Evolutionary conservation across 2,113 vertebrate species (phyloP).

Genomic region (Narcine bancroftii): DNA sequence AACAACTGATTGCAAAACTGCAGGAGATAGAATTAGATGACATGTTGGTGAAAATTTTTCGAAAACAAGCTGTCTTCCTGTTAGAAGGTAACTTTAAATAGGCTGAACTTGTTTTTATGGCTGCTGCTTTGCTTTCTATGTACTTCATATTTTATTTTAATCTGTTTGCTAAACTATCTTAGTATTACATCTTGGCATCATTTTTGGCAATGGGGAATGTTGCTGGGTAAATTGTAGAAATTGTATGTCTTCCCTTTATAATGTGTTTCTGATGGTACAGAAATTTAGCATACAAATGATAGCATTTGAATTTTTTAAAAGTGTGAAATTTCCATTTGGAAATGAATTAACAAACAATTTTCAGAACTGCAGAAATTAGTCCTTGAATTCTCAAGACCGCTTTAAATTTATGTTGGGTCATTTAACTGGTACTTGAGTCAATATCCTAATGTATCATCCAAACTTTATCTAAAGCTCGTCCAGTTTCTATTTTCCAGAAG

Average conservation of each 20-base stretch:
- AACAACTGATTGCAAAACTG: slow-evolving; percentile 84
- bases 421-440: neutral
- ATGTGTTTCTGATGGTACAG: neutral
- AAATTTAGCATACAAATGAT: neutral
- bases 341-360: neutral
- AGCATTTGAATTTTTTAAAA: neutral
- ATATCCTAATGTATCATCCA: neutral
- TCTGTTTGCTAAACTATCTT: neutral
- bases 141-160: neutral
- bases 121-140: neutral
- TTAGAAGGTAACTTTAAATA: slow-evolving; percentile 69
- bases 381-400: neutral
- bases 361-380: neutral
- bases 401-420: neutral
- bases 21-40: slow-evolving; percentile 82
- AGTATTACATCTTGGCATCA: neutral
- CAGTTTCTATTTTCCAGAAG: neutral
- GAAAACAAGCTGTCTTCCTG: slow-evolving; percentile 84
- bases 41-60: slow-evolving; percentile 82
- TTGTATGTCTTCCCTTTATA: neutral
- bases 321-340: neutral
- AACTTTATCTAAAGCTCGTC: neutral
- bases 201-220: neutral
- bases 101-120: neutral
- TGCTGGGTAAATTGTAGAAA: neutral